Conservation (phyloP, 2,797 vertebrate genomes). For the Rhodeus uyekii region DNA sequence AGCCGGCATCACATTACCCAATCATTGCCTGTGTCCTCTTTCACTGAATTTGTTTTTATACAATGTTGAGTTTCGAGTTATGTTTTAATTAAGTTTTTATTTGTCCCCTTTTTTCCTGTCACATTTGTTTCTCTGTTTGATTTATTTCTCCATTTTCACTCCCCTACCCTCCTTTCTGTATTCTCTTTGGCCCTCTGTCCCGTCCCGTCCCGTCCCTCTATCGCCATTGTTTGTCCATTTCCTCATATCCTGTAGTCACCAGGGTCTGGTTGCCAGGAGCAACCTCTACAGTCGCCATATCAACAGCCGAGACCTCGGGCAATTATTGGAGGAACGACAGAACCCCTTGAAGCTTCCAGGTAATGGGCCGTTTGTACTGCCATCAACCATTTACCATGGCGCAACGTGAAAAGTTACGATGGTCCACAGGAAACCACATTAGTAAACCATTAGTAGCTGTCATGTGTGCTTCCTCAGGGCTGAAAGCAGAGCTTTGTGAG, state of each 20-base stretch:
- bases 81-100: slow-evolving; percentile 37
- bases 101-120: slow-evolving; percentile 46
- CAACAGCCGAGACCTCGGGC: slow-evolving; percentile 56
- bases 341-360: slow-evolving; percentile 63
- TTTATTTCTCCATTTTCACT: slow-evolving; percentile 16
- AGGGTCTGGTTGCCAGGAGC: slow-evolving; percentile 70
- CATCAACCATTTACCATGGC: background rate
- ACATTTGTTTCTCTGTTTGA: slow-evolving; percentile 38
- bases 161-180: background rate
- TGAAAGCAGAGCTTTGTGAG: slow-evolving; percentile 60
- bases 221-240: slow-evolving; percentile 31
- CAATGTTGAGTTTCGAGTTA: slow-evolving; percentile 33
- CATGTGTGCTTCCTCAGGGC: slow-evolving; percentile 68
- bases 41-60: slow-evolving; percentile 38
- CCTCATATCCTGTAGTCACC: slow-evolving; percentile 62
- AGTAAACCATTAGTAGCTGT: slow-evolving; percentile 45
- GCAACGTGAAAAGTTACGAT: background rate
- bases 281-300: slow-evolving; percentile 76
- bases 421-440: slow-evolving; percentile 12
- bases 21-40: slow-evolving; percentile 18
- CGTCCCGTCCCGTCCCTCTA: background rate
- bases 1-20: slow-evolving; percentile 1
- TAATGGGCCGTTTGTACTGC: slow-evolving; percentile 50
- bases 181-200: background rate
- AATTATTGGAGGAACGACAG: slow-evolving; percentile 51